Percentiles rank a stretch among this genome's conserved stretches.
These are phyloP conservation scores for Drosophila cognata DNA, from an alignment of 2,888 invertebrate genomes.

Conservation along the genomic window DNA sequence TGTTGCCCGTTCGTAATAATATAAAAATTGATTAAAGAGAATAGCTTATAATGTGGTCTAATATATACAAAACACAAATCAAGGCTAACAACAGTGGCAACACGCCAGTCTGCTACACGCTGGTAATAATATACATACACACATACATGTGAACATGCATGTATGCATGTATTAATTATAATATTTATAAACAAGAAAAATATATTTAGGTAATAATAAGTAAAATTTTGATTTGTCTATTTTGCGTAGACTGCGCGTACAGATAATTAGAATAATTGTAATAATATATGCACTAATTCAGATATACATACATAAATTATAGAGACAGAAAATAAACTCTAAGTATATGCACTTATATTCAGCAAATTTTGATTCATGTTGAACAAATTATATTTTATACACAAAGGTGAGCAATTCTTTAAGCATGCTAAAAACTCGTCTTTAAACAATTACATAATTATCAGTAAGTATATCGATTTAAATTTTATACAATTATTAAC, in stretches of 20 bases:
- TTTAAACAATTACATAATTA: constrained; percentile 68
- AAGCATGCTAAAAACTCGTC: constrained; percentile 51
- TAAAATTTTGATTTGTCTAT: constrained; percentile 72
- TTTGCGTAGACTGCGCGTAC: constrained; percentile 51
- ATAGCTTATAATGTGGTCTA: constrained; percentile 66
- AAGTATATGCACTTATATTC: constrained; percentile 77
- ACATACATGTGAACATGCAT: background rate
- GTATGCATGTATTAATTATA: constrained; percentile 39
- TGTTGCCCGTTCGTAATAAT: constrained; percentile 72
- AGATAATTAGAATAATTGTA: constrained; percentile 43
- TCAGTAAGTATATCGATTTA: constrained; percentile 54
- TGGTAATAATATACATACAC: constrained; percentile 32
- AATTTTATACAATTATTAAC: constrained; percentile 66
- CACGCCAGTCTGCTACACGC: constrained; percentile 55
- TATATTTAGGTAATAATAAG: constrained; percentile 45
- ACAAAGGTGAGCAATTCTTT: constrained; percentile 65
- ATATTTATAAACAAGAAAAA: constrained; percentile 30
- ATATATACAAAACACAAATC: constrained; percentile 79
- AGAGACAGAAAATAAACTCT: constrained; percentile 48
- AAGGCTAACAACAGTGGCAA: constrained; percentile 73
- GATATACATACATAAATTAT: constrained; percentile 58
- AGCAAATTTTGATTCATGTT: constrained; percentile 76
- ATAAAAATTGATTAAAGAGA: constrained; percentile 54
- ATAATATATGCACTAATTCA: constrained; percentile 60
- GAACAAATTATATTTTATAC: constrained; percentile 71